phyloP scores from a whole-genome alignment of 2,113 vertebrate genomes.

The Apteryx owenii region DNA sequence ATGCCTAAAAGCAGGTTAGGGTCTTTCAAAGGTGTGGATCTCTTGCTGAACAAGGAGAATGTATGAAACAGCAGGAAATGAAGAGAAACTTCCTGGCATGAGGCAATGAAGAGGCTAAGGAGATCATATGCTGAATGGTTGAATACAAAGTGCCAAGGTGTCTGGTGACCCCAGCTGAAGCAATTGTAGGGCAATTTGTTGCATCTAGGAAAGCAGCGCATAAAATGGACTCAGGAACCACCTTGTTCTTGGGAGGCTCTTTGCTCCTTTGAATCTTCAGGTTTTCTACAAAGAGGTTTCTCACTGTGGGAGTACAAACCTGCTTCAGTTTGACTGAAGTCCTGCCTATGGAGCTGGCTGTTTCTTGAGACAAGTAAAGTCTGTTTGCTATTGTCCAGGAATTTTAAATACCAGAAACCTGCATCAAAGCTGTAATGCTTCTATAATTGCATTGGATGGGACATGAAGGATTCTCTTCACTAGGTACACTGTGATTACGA shows the following conservation, averaged over 20 bases:
- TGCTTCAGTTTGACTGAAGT: accelerated
- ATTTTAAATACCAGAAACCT: not conserved
- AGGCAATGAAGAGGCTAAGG: not conserved
- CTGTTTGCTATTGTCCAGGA: not conserved
- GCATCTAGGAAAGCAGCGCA: not conserved
- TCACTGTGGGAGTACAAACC: not conserved
- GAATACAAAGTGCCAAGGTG: not conserved
- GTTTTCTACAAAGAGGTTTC: not conserved
- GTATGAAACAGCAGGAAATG: not conserved
- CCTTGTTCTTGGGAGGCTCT: not conserved
- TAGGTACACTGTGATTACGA: accelerated
- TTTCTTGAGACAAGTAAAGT: not conserved
- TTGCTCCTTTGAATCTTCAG: not conserved
- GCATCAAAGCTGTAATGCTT: not conserved
- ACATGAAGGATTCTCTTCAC: not conserved
- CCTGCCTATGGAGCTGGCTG: not conserved
- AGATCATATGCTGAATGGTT: not conserved
- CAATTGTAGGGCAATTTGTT: not conserved
- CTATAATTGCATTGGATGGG: not conserved
- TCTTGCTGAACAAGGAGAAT: not conserved
- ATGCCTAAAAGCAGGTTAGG: not conserved
- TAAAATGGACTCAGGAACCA: not conserved
- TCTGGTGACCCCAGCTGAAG: not conserved
- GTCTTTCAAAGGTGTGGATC: not conserved
- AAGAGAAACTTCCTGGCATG: not conserved